A percentile compares a stretch with the other conserved stretches of the same genome.
These are phyloP conservation scores for Beroe forskalii DNA, from an alignment of 37 sponge, comb jelly and placozoan genomes.

Conservation along the genomic window DNA sequence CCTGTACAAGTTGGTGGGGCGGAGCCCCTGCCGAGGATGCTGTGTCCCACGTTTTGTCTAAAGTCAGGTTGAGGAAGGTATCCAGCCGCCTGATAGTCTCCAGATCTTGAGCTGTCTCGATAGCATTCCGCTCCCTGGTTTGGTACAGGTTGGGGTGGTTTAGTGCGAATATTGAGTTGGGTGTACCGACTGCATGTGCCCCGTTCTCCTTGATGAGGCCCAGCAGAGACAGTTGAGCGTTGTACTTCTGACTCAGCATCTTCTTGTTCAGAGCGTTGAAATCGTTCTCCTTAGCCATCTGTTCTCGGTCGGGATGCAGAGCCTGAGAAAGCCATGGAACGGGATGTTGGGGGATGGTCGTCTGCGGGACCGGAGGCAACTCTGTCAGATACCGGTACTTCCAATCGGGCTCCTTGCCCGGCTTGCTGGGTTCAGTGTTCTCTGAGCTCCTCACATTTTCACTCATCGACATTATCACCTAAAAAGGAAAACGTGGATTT, in stretches of 20 bases:
- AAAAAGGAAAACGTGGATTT: too few relatives aligned
- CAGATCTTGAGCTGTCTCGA: background rate
- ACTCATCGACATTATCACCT: background rate
- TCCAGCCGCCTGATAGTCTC: slow-evolving; percentile 33
- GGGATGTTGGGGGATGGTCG: background rate
- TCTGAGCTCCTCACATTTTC: background rate
- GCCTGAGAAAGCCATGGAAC: background rate
- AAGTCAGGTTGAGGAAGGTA: slow-evolving; percentile 18
- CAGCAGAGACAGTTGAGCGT: background rate
- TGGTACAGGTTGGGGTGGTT: background rate
- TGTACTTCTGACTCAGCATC: background rate
- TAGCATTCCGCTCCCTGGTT: background rate
- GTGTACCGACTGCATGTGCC: background rate
- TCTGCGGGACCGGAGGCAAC: too few relatives aligned
- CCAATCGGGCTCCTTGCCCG: background rate
- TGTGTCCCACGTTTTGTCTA: slow-evolving; percentile 54
- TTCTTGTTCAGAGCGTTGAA: background rate
- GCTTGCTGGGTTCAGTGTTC: too few relatives aligned
- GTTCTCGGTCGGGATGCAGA: background rate
- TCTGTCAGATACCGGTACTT: background rate
- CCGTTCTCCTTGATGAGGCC: background rate
- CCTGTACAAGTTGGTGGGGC: background rate
- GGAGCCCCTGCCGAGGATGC: background rate
- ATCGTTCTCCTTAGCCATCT: background rate
- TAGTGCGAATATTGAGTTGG: background rate